Evolutionary conservation across 1,140 invertebrate species (phyloP).

Genomic region (Belonocnema kinseyi): DNA sequence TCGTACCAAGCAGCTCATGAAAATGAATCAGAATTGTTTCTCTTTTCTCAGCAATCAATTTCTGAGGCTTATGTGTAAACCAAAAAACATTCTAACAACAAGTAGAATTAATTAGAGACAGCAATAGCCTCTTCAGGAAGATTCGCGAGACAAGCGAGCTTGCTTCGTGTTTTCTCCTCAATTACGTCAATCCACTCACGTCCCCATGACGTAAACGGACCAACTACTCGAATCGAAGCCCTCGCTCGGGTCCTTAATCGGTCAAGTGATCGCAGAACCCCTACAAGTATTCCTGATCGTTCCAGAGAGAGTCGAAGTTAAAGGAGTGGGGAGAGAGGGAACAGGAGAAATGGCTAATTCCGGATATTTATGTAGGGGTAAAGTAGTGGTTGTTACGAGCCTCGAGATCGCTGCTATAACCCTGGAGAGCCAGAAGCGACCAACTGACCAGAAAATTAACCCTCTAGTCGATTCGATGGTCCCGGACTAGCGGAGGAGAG

Average conservation of each 20-base stretch:
- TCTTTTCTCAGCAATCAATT: too few species aligned
- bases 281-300: constrained; percentile 55
- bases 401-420: constrained; percentile 74
- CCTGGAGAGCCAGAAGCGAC: constrained; percentile 75
- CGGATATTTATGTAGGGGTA: constrained; percentile 76
- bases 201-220: constrained; percentile 65
- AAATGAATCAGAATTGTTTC: too few species aligned
- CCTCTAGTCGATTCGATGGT: constrained; percentile 73
- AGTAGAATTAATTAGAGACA: constrained; percentile 1
- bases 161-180: constrained; percentile 74
- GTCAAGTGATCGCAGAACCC: constrained; percentile 74
- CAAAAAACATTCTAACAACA: neutral
- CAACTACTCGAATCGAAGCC: constrained; percentile 71
- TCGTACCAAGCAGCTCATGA: too few species aligned
- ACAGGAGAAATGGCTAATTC: constrained; percentile 77
- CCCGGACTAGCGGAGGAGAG: constrained; percentile 59
- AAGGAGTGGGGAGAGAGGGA: constrained; percentile 57
- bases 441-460: constrained; percentile 78
- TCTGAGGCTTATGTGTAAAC: too few species aligned
- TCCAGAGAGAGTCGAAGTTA: constrained; percentile 54
- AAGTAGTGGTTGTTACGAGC: constrained; percentile 73
- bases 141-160: constrained; percentile 56
- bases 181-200: constrained; percentile 75
- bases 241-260: constrained; percentile 74
- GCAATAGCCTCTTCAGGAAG: constrained; percentile 30